Percentiles rank a stretch among this genome's conserved stretches.
Conservation (phyloP, 2,797 vertebrate species). For the Sternotherus odoratus region DNA sequence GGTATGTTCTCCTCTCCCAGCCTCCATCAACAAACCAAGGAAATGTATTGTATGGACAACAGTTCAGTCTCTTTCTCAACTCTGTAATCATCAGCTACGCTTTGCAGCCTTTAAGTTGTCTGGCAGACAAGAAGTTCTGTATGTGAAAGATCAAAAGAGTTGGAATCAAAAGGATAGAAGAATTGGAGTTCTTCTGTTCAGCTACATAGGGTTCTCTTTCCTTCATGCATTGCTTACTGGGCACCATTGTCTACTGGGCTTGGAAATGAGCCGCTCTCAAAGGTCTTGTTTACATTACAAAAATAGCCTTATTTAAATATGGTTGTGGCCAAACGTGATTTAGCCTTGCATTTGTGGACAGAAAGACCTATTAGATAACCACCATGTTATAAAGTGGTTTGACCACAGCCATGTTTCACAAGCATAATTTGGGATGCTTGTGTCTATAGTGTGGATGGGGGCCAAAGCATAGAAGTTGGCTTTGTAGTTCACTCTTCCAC, state of each 20-base stretch:
- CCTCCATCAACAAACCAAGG: not conserved
- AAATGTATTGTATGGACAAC: not conserved
- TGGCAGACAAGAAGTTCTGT: not conserved
- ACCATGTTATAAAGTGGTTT: not conserved
- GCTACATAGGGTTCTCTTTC: not conserved
- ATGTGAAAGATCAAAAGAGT: not conserved
- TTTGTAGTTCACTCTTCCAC: not conserved
- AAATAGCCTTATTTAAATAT: not conserved
- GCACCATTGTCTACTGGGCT: not conserved
- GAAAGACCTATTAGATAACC: not conserved
- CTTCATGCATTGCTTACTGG: not conserved
- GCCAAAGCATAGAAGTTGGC: not conserved
- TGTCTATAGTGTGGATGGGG: not conserved
- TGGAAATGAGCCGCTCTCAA: not conserved
- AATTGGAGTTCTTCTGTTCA: not conserved
- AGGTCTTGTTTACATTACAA: not conserved
- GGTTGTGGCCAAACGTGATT: not conserved
- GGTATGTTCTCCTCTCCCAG: constrained; percentile 67
- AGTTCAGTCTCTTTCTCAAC: not conserved
- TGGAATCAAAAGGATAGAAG: not conserved
- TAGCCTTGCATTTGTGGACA: not conserved
- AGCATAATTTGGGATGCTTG: not conserved
- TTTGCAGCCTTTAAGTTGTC: constrained; percentile 1
- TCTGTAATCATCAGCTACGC: not conserved
- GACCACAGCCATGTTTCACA: not conserved